Evolutionary conservation across 2,888 invertebrate genomes (phyloP), one percentile per base, ranked within the genome.

Genomic region (Synergus itoensis): DNA sequence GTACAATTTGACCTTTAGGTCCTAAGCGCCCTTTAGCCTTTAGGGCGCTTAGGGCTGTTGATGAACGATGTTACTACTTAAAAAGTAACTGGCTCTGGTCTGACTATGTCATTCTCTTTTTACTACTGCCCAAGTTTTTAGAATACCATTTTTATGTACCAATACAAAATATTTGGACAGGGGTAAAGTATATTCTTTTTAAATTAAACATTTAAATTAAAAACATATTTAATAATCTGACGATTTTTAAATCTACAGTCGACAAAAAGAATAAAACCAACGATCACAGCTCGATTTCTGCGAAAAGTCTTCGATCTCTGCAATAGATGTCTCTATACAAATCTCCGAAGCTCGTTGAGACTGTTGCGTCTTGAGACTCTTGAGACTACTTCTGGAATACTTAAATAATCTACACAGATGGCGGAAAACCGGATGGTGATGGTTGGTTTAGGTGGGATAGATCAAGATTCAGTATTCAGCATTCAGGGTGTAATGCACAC

Each of bases 311-410:
- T 60, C 21, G 12, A 60, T 21, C 14, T 60, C 12, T 21, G 11
- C 60, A 60, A 60, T 14, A 60, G 60, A 60, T 60, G 60, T 60
- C 60, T 60, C 60, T 28, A 36, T 36, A 60, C 21, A 60, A 60
- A 21, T 60, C 4, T 12, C 21, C n/a, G n/a, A 60, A 21, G 5
- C 60, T 28, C 21, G 4, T 5, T 18, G 21, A 12, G 21, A 60
- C 36, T 36, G 36, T 36, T 36, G 36, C 5, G 36, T 5, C 36
- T 5, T 11, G 21, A 12, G 21, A 21, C 11, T 5, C 36, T 5
- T 11, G 21, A 12, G 21, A 21, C 11, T 53, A 18, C 53, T 14
- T 53, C n/a, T 18, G n/a, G 14, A 21, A 14, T 60, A 28, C 12
- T 12, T 60, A 60, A 60, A 60, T 12, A 60, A 60, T n/a, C 12